Percentiles rank a stretch among this genome's conserved stretches.
phyloP scores from a whole-genome alignment of 1,140 invertebrate genomes.

The Maconellicoccus hirsutus region DNA sequence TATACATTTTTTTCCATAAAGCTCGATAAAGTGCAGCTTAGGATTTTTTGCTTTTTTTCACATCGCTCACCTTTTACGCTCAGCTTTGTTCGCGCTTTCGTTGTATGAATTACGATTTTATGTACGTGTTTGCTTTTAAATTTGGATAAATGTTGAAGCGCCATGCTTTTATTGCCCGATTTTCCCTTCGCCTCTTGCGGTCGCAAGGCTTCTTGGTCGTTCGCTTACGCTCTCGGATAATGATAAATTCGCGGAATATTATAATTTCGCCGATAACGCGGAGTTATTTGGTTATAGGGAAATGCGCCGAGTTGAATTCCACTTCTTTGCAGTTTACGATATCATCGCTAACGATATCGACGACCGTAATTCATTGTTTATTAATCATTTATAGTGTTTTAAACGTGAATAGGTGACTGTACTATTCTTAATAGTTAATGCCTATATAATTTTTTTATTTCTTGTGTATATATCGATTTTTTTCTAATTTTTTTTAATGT shows the following conservation, averaged over 20 bases:
- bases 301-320: constrained; percentile 14
- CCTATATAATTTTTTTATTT: too few relatives aligned
- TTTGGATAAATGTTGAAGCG: background rate
- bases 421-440: background rate
- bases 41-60: background rate
- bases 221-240: too few relatives aligned
- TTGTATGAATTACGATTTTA: background rate
- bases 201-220: too few relatives aligned
- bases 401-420: background rate
- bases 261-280: background rate
- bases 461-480: background rate
- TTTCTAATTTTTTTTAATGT: background rate
- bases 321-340: constrained; percentile 1
- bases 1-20: background rate
- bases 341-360: background rate
- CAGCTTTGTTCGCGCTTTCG: too few relatives aligned
- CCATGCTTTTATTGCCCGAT: background rate
- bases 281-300: background rate
- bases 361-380: background rate
- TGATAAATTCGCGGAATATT: background rate
- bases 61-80: too few relatives aligned
- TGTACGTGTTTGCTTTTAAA: background rate
- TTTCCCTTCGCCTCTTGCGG: background rate
- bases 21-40: background rate
- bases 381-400: background rate